These are phyloP conservation scores for Blera fallax DNA, from an alignment of 2,888 invertebrate genomes.

Conservation along the genomic window DNA sequence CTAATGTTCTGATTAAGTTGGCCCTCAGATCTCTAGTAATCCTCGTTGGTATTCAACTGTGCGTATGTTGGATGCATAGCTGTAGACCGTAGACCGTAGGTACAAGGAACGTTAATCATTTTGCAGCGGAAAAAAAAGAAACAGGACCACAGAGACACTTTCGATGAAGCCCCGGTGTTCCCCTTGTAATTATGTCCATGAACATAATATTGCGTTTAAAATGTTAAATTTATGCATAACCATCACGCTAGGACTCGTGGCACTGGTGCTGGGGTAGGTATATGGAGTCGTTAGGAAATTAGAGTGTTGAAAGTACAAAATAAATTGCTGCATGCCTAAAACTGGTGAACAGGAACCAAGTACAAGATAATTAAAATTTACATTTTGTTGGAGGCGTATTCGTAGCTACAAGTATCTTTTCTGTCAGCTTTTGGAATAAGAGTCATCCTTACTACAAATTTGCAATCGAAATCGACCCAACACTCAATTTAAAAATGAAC, in stretches of 20 bases:
- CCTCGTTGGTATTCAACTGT: background rate
- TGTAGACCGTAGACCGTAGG: background rate
- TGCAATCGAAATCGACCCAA: too few species aligned
- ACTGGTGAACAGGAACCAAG: too few species aligned
- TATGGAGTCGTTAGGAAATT: too few species aligned
- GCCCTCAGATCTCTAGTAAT: constrained; percentile 20
- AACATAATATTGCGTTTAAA: background rate
- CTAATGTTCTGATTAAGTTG: constrained; percentile 55
- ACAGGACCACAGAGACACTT: constrained; percentile 49
- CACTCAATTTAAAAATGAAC: too few species aligned
- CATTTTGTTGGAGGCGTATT: too few species aligned
- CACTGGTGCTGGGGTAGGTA: background rate
- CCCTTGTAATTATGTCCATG: constrained; percentile 28
- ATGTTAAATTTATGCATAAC: constrained; percentile 20
- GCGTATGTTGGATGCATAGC: constrained; percentile 7
- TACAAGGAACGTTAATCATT: constrained; percentile 33
- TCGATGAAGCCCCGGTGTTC: constrained; percentile 11
- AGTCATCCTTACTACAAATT: too few species aligned
- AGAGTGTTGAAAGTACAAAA: too few species aligned
- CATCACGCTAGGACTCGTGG: background rate
- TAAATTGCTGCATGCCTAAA: too few species aligned
- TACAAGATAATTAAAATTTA: too few species aligned
- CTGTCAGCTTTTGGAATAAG: too few species aligned
- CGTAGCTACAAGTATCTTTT: too few species aligned
- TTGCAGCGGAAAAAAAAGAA: background rate